phyloP scores from a whole-genome alignment of 2,888 invertebrate genomes.

The Quadriops clusia region DNA sequence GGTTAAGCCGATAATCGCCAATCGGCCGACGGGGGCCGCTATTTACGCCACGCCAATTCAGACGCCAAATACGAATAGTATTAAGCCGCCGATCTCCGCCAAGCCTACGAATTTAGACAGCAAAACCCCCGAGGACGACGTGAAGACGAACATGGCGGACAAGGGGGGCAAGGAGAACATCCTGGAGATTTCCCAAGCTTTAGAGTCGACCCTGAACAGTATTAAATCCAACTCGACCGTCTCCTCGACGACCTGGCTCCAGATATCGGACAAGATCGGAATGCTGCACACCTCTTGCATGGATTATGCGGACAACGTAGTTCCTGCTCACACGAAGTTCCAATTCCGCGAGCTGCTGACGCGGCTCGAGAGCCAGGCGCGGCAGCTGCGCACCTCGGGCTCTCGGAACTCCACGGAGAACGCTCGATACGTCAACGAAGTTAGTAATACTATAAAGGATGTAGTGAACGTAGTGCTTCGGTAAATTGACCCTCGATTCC shows the following conservation, averaged over 20 bases:
- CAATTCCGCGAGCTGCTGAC: slow-evolving; percentile 68
- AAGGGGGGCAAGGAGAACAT: slow-evolving; percentile 42
- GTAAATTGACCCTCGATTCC: slow-evolving; percentile 19
- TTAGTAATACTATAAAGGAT: slow-evolving; percentile 60
- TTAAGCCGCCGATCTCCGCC: slow-evolving; percentile 40
- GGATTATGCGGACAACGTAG: slow-evolving; percentile 67
- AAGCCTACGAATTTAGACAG: slow-evolving; percentile 36
- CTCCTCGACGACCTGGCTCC: slow-evolving; percentile 61
- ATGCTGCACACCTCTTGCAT: slow-evolving; percentile 72
- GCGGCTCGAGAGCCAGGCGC: slow-evolving; percentile 56
- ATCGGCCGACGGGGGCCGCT: slow-evolving; percentile 41
- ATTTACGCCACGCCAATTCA: slow-evolving; percentile 72
- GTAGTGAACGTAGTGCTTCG: slow-evolving; percentile 57
- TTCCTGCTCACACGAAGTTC: slow-evolving; percentile 79
- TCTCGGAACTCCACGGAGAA: slow-evolving; percentile 57
- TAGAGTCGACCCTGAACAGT: slow-evolving; percentile 53
- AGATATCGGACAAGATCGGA: slow-evolving; percentile 69
- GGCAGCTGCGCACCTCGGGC: slow-evolving; percentile 55
- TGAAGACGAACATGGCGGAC: slow-evolving; percentile 38
- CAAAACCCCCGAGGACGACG: slow-evolving; percentile 33
- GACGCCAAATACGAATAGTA: slow-evolving; percentile 20
- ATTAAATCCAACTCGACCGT: slow-evolving; percentile 42
- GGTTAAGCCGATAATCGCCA: slow-evolving; percentile 43
- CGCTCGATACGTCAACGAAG: slow-evolving; percentile 55
- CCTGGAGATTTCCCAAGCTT: slow-evolving; percentile 51